Evolutionary conservation across 1,140 invertebrate species (phyloP).

Genomic region (Ips typographus): DNA sequence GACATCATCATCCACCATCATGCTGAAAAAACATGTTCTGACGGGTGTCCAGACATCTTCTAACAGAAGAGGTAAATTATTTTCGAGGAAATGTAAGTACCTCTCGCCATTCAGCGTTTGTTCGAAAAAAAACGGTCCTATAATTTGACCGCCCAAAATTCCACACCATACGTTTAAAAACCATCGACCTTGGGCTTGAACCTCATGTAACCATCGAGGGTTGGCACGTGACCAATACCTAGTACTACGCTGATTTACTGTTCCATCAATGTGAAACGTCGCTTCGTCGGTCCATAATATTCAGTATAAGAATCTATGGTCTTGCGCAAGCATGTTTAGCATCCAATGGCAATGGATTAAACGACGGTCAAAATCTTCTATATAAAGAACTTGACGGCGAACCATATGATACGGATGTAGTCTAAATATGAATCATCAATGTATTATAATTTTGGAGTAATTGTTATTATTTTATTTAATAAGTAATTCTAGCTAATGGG

Average conservation of each 20-base stretch:
- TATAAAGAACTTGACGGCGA: background rate
- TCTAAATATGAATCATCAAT: constrained; percentile 3
- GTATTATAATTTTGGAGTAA: no score
- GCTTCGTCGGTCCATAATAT: constrained; percentile 42
- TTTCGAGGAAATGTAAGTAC: constrained; percentile 45
- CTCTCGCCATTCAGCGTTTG: constrained; percentile 34
- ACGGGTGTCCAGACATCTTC: constrained; percentile 42
- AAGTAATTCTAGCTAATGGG: no score
- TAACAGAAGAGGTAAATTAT: constrained; percentile 45
- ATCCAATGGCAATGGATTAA: constrained; percentile 8
- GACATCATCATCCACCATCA: constrained; percentile 38
- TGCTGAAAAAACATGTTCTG: constrained; percentile 43
- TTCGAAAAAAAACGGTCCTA: constrained; percentile 45
- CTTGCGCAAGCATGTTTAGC: constrained; percentile 13
- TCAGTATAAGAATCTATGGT: constrained; percentile 34
- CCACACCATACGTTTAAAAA: constrained; percentile 46
- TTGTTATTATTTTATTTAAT: no score
- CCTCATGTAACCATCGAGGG: constrained; percentile 40
- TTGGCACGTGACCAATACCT: constrained; percentile 42
- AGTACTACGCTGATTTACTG: constrained; percentile 45
- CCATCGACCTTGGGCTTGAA: constrained; percentile 31
- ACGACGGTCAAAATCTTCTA: constrained; percentile 2
- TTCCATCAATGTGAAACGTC: constrained; percentile 42
- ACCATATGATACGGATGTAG: constrained; percentile 4
- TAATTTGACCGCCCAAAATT: constrained; percentile 43